Conservation (phyloP, 2,797 vertebrate species). For the Anas bernieri region DNA sequence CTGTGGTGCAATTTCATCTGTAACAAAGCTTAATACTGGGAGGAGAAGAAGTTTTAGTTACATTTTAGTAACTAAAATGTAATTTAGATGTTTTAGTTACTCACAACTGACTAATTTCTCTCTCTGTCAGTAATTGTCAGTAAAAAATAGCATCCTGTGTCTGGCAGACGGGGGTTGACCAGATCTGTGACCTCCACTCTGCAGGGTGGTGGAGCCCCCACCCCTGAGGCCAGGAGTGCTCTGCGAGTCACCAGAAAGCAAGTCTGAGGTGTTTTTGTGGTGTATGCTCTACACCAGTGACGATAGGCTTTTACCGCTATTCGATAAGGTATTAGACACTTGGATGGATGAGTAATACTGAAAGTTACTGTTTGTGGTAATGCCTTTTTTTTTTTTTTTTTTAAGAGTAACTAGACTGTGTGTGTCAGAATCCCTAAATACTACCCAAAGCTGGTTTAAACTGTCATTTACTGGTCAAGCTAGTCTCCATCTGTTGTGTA, state of each 20-base stretch:
- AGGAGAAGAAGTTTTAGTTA: not conserved
- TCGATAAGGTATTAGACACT: not conserved
- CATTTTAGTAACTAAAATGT: too few relatives aligned
- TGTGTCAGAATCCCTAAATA: not conserved
- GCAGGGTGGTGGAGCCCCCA: not conserved
- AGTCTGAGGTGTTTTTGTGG: not conserved
- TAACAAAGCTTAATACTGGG: not conserved
- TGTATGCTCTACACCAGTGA: accelerated
- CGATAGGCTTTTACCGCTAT: not conserved
- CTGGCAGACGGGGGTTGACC: not conserved
- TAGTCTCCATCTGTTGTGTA: not conserved
- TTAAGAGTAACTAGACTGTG: not conserved
- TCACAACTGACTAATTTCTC: not conserved
- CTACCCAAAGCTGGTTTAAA: not conserved
- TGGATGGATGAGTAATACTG: not conserved
- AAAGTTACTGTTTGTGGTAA: not conserved
- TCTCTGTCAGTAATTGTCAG: not conserved
- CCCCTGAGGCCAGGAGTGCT: not conserved
- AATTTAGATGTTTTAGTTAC: not conserved
- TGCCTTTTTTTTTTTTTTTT: not conserved
- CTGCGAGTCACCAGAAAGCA: not conserved
- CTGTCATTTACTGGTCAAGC: accelerated
- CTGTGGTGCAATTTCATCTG: too few relatives aligned
- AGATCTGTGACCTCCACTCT: not conserved
- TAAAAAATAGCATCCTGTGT: not conserved